These are phyloP conservation scores for Drepanosiphum platanoidis DNA, from an alignment of 2,888 invertebrate genomes.

Conservation along the genomic window DNA sequence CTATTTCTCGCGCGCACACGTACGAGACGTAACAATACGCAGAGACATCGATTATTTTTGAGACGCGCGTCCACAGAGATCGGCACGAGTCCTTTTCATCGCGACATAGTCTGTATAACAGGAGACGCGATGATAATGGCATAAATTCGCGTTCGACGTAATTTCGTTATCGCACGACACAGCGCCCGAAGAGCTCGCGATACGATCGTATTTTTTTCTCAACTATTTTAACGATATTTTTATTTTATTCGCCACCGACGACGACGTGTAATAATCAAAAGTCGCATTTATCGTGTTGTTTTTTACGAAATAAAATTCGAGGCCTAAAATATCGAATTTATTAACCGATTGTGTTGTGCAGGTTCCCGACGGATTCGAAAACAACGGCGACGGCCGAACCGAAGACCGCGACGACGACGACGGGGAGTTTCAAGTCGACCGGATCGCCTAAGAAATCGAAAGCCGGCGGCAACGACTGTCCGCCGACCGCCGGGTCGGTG, in stretches of 20 bases:
- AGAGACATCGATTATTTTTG: background rate
- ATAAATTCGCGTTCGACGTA: too few relatives aligned
- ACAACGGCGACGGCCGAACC: background rate
- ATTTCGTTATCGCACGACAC: too few relatives aligned
- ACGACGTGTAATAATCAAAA: too few relatives aligned
- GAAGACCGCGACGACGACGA: background rate
- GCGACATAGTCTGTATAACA: background rate
- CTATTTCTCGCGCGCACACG: background rate
- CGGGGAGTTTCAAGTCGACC: background rate
- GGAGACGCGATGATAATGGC: too few relatives aligned
- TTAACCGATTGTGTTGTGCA: too few relatives aligned
- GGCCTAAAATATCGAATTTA: too few relatives aligned
- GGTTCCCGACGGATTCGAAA: conserved; percentile 39
- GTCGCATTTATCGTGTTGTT: too few relatives aligned
- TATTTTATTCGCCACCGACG: background rate
- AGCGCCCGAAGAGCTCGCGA: too few relatives aligned
- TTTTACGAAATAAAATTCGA: too few relatives aligned
- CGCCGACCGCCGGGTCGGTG: conserved; percentile 63
- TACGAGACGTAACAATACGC: too few relatives aligned
- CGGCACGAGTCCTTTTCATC: background rate
- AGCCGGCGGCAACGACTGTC: conserved; percentile 64
- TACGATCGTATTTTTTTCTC: too few relatives aligned
- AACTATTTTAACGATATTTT: too few relatives aligned
- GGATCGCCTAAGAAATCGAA: conserved; percentile 32
- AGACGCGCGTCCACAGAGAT: background rate